Evolutionary conservation across 2,797 vertebrate genomes (phyloP), one percentile per base, ranked within the genome.

Genomic region (Xyrichtys novacula): DNA sequence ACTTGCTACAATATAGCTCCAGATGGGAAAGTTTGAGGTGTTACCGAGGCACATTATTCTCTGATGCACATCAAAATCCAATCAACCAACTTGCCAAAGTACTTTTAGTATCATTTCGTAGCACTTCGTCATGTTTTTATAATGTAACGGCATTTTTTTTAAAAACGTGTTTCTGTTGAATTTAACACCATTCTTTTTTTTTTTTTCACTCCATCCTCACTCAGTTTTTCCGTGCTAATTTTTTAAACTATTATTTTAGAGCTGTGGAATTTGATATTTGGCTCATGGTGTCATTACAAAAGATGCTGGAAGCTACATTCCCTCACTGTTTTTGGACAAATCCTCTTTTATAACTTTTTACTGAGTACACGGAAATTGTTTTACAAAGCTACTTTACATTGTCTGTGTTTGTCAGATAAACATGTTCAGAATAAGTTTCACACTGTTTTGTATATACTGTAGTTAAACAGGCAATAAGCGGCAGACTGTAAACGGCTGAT

Each of bases 81-180:
- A 78, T 67, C 82, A 83, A 88, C 84, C 66, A 85, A 88, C 86
- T 94, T 94, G 93, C 93, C 94, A 94, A 94, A 94, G 92, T 92
- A 87, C 81, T 81, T 88, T 84, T 76, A 65, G 50, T 82, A 85
- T 85, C 3, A 67, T 82, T 85, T 86, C 83, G 68, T 86, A 67
- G 61, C 81, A 81, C 77, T 20, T 26, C 69, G 57, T 83, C 26
- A 59, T 74, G 25, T 48, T 73, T 81, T 78, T 78, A 71, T 71
- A 75, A 59, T 16, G 17, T 60, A 32, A 47, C 47, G 22, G n/a
- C 36, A 36, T 70, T 62, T 59, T 60, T 48, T 44, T 39, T 40
- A 16, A 36, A 42, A 44, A 46, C 67, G 56, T 61, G 36, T 50
- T 26, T 71, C 3, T 63, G 29, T 62, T 57, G 22, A 48, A 22